Evolutionary conservation across 2,797 vertebrate species (phyloP).

Genomic region (Leuciscus waleckii): DNA sequence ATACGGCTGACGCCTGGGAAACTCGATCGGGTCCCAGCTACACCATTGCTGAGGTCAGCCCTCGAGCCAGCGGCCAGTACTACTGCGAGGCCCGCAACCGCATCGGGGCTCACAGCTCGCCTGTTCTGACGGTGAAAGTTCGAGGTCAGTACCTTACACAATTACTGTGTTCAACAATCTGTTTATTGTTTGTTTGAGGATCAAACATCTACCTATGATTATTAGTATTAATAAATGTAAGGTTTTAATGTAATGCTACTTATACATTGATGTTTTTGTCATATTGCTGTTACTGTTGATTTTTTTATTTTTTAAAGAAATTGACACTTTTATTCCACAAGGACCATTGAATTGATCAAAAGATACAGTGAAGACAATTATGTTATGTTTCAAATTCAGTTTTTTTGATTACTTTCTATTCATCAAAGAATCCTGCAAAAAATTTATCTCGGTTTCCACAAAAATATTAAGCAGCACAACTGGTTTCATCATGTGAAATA

Average conservation of each 20-base stretch:
- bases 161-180: background rate
- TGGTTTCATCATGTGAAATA: background rate
- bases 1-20: conserved; percentile 71
- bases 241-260: background rate
- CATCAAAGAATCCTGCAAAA: too few species aligned
- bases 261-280: background rate
- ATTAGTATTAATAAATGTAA: conserved; percentile 18
- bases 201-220: conserved; percentile 1
- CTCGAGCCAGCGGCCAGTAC: conserved; percentile 80
- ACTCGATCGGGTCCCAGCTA: conserved; percentile 77
- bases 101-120: conserved; percentile 79
- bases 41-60: conserved; percentile 78
- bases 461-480: background rate
- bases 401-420: background rate
- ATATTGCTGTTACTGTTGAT: background rate
- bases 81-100: conserved; percentile 82
- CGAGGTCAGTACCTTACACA: conserved; percentile 69
- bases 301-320: too few species aligned
- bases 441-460: background rate
- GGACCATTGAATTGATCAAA: background rate
- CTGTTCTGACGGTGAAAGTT: conserved; percentile 79
- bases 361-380: background rate
- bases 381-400: background rate
- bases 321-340: background rate
- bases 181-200: background rate